These are phyloP conservation scores for Heteromyza rotundicornis DNA, from an alignment of 2,888 invertebrate genomes.

Conservation along the genomic window DNA sequence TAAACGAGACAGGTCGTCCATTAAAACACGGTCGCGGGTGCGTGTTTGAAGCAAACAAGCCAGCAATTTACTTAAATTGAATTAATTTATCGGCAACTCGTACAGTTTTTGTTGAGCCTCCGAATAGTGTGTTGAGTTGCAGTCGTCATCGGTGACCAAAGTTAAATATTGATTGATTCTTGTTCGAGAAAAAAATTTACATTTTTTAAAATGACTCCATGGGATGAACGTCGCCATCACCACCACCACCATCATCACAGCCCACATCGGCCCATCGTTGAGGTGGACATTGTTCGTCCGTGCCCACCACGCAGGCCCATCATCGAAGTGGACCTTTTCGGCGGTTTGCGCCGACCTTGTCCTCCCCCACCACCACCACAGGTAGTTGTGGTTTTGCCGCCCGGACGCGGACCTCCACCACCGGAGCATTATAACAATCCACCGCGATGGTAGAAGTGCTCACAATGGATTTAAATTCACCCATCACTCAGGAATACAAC, in stretches of 20 bases:
- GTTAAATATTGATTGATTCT: too few relatives aligned
- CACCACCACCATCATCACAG: constrained; percentile 44
- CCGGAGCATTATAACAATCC: constrained; percentile 13
- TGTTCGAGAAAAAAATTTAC: too few relatives aligned
- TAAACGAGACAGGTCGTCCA: too few relatives aligned
- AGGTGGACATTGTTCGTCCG: constrained; percentile 40
- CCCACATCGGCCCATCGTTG: constrained; percentile 42
- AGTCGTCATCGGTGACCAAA: too few relatives aligned
- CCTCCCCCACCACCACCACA: constrained; percentile 38
- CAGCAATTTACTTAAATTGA: background rate
- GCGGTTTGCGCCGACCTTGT: constrained; percentile 38
- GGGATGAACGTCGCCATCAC: constrained; percentile 40
- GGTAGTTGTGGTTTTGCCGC: constrained; percentile 40
- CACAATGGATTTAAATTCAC: background rate
- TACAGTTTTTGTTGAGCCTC: too few relatives aligned
- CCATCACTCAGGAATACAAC: too few relatives aligned
- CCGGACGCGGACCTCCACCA: constrained; percentile 29
- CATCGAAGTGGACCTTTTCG: constrained; percentile 45
- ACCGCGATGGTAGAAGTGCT: constrained; percentile 38
- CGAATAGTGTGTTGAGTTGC: too few relatives aligned
- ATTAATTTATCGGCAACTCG: background rate
- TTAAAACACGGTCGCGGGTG: too few relatives aligned
- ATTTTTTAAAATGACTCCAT: background rate
- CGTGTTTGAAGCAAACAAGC: too few relatives aligned
- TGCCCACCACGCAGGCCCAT: constrained; percentile 39